phyloP scores from a whole-genome alignment of 2,113 vertebrate species.

The Panthera tigris region DNA sequence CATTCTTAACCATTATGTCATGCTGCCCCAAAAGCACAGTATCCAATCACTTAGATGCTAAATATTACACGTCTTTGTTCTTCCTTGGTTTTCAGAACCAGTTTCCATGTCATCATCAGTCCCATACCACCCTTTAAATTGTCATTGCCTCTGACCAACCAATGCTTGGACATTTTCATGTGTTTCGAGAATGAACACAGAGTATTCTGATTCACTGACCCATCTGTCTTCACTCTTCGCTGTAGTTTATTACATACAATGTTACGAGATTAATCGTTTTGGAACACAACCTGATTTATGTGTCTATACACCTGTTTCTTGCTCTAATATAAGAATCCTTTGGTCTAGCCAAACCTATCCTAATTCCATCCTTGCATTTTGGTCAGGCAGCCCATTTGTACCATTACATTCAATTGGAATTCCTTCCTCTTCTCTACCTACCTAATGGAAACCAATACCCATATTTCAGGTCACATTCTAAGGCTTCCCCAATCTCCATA shows the following conservation, averaged over 20 bases:
- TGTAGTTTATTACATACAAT: neutral
- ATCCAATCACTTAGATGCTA: neutral
- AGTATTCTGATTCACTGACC: neutral
- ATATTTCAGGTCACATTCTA: neutral
- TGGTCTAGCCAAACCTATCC: neutral
- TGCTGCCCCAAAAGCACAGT: neutral
- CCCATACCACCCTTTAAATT: neutral
- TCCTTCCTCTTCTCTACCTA: neutral
- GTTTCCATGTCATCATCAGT: constrained; percentile 14
- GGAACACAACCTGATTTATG: neutral
- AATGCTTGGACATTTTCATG: neutral
- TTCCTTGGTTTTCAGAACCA: neutral
- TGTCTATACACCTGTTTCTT: neutral
- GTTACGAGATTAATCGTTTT: neutral
- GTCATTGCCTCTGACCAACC: neutral
- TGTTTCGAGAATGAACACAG: neutral
- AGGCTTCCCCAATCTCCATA: neutral
- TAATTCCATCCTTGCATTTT: neutral
- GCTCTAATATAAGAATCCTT: constrained; percentile 5
- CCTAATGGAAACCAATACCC: neutral
- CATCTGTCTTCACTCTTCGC: neutral
- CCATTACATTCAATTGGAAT: neutral
- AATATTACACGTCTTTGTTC: neutral
- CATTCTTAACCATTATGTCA: neutral
- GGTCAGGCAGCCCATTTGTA: neutral